Percentiles rank a stretch among this genome's conserved stretches.
phyloP scores from a whole-genome alignment of 2,797 vertebrate genomes.

The Todus mexicanus region DNA sequence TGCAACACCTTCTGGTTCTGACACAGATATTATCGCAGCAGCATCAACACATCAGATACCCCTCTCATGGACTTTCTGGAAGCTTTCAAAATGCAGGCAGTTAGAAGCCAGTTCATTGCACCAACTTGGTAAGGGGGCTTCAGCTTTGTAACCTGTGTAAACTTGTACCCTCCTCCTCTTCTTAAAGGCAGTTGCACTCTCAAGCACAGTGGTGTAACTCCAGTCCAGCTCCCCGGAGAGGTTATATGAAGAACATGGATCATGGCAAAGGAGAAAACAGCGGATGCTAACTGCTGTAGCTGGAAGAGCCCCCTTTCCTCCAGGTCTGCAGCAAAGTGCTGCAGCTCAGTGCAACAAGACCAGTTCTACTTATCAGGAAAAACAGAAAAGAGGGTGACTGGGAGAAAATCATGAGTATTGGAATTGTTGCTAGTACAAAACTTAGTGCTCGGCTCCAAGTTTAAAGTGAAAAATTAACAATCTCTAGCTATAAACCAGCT shows the following conservation, averaged over 20 bases:
- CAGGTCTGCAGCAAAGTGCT: background rate
- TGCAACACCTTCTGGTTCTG: conserved; percentile 27
- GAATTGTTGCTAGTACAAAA: background rate
- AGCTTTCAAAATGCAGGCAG: background rate
- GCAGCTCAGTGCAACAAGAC: background rate
- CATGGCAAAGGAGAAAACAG: background rate
- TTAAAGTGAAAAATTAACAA: background rate
- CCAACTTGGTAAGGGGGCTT: background rate
- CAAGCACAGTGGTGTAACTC: background rate
- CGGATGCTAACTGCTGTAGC: background rate
- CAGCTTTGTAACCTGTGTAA: background rate
- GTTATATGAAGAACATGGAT: accelerated
- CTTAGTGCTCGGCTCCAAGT: background rate
- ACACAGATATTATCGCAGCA: background rate
- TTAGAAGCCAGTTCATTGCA: background rate
- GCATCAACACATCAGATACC: background rate
- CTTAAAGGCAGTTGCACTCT: background rate
- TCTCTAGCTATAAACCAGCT: background rate
- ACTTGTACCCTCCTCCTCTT: background rate
- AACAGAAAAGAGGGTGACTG: background rate
- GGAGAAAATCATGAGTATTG: accelerated
- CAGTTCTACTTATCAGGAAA: background rate
- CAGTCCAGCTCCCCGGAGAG: background rate
- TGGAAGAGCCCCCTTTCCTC: background rate
- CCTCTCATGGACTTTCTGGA: background rate